Conservation (phyloP, 2,888 invertebrate genomes). For the Hylaea fasciaria region DNA sequence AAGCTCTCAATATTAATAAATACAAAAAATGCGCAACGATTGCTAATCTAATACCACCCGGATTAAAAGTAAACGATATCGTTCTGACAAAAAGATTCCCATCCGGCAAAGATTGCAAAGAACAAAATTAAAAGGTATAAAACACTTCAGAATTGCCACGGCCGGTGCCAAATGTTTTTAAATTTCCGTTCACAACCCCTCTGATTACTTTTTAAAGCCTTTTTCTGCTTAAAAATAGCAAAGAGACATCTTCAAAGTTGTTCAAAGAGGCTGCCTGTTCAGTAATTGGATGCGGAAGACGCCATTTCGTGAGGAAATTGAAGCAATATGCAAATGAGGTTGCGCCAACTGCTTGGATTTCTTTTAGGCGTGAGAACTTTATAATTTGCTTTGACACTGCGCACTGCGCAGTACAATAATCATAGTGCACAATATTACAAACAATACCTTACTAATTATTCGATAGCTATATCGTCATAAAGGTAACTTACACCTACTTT, state of each 20-base stretch:
- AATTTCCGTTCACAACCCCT: conserved; percentile 66
- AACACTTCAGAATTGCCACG: conserved; percentile 70
- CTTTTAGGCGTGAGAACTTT: conserved; percentile 44
- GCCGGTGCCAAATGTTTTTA: conserved; percentile 68
- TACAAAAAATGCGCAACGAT: conserved; percentile 8
- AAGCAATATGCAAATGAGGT: conserved; percentile 62
- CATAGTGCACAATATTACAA: background rate
- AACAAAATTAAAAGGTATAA: conserved; percentile 74
- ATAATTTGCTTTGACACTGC: conserved; percentile 32
- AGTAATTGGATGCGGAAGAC: conserved; percentile 72
- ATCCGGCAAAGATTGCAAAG: conserved; percentile 58
- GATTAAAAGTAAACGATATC: conserved; percentile 38
- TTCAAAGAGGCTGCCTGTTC: conserved; percentile 65
- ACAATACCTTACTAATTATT: no score
- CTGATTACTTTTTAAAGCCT: conserved; percentile 80
- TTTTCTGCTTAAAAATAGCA: conserved; percentile 70
- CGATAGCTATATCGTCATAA: no score
- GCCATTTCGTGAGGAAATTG: conserved; percentile 62
- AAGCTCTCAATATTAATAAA: conserved; percentile 6
- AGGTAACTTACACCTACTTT: no score
- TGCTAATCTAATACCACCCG: conserved; percentile 29
- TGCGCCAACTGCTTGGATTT: conserved; percentile 50
- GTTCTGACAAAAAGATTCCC: conserved; percentile 46
- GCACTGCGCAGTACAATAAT: background rate
- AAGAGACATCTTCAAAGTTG: conserved; percentile 64